These are phyloP conservation scores for Lordiphosa stackelbergi DNA, from an alignment of 1,140 invertebrate genomes.

Conservation along the genomic window DNA sequence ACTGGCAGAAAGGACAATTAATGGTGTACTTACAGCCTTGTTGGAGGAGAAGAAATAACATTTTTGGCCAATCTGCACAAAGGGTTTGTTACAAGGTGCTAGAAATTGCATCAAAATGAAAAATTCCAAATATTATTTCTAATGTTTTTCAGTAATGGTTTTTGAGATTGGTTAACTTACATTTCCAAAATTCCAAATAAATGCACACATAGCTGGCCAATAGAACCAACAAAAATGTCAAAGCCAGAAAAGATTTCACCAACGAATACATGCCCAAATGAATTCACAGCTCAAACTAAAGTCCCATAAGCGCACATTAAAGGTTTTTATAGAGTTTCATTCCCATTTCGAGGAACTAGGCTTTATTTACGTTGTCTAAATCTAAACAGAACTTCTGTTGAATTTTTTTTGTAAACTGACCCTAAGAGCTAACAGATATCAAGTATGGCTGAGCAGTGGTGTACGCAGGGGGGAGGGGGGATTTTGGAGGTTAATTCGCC, in stretches of 20 bases:
- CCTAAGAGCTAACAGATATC: no score
- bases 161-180: no score
- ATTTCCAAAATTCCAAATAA: slow-evolving; percentile 28
- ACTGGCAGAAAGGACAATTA: no score
- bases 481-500: no score
- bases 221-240: slow-evolving; percentile 25
- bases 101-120: neutral
- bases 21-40: slow-evolving; percentile 34
- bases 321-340: slow-evolving; percentile 14
- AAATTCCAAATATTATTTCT: neutral
- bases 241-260: slow-evolving; percentile 23
- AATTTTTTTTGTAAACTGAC: neutral
- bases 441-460: no score
- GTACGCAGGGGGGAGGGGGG: no score
- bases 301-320: neutral
- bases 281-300: slow-evolving; percentile 3
- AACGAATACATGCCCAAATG: slow-evolving; percentile 10
- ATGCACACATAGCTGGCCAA: slow-evolving; percentile 21
- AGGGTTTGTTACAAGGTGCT: slow-evolving; percentile 41
- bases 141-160: no score
- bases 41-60: slow-evolving; percentile 58
- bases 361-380: no score
- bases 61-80: slow-evolving; percentile 39
- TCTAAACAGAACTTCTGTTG: neutral
- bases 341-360: no score